A percentile compares a stretch with the other conserved stretches of the same genome.
Evolutionary conservation across 2,797 vertebrate species (phyloP).

Genomic region (Enteromius mattozi): DNA sequence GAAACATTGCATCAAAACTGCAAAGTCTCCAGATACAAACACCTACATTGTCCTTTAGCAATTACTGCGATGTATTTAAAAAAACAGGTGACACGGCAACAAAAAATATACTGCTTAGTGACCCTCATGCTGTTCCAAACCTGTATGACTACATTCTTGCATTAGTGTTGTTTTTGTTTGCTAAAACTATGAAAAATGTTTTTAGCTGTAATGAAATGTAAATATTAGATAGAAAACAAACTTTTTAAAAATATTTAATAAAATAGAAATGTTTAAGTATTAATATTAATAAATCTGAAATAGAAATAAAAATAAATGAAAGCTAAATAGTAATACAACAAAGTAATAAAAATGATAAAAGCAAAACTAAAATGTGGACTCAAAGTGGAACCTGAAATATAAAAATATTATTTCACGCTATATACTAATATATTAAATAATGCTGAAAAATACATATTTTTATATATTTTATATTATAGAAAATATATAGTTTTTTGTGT

Average conservation of each 20-base stretch:
- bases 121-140: not conserved
- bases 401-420: not conserved
- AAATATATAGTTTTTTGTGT: not conserved
- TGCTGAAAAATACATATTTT: not conserved
- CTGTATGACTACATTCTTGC: not conserved
- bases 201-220: not conserved
- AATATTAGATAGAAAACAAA: not conserved
- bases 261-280: not conserved
- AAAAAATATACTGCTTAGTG: not conserved
- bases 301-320: not conserved
- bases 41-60: not conserved
- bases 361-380: not conserved
- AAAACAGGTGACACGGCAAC: not conserved
- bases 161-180: not conserved
- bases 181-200: not conserved
- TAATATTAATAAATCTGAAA: not conserved
- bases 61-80: not conserved
- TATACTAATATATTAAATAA: not conserved
- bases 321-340: not conserved
- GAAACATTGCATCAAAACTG: slow-evolving; percentile 4
- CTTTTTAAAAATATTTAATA: not conserved
- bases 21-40: slow-evolving; percentile 5
- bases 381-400: not conserved
- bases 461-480: not conserved
- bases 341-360: not conserved